Evolutionary conservation across 2,888 invertebrate species (phyloP).

Genomic region (Camponotus fellah): DNA sequence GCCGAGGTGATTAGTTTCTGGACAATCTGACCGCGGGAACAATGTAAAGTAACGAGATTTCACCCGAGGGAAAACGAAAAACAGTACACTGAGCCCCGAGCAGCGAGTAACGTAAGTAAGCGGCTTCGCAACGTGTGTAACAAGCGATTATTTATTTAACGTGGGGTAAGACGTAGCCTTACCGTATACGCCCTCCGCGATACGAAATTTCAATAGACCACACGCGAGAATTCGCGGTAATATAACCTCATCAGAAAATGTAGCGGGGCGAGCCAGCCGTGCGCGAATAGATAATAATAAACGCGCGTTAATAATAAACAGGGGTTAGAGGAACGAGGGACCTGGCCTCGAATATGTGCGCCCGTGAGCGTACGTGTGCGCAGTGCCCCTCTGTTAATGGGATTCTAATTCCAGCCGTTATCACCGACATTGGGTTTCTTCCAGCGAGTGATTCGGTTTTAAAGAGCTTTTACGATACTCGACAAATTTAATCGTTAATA

Average conservation of each 20-base stretch:
- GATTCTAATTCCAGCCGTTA: slow-evolving; percentile 34
- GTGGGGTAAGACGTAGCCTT: slow-evolving; percentile 36
- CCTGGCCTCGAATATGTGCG: slow-evolving; percentile 11
- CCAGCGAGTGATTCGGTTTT: not conserved
- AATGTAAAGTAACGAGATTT: slow-evolving; percentile 54
- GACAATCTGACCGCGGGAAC: slow-evolving; percentile 44
- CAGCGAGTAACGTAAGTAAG: slow-evolving; percentile 45
- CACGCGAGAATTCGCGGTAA: slow-evolving; percentile 66
- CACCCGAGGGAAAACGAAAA: slow-evolving; percentile 51
- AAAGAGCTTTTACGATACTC: not conserved
- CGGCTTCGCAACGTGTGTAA: slow-evolving; percentile 39
- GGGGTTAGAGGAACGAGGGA: slow-evolving; percentile 53
- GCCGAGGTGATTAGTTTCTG: slow-evolving; percentile 26
- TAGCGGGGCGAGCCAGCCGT: slow-evolving; percentile 69
- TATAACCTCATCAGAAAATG: slow-evolving; percentile 74
- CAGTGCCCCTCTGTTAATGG: not conserved
- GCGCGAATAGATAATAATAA: slow-evolving; percentile 76
- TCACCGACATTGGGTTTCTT: slow-evolving; percentile 31
- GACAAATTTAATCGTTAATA: not conserved
- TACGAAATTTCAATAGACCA: slow-evolving; percentile 60
- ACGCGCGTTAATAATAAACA: slow-evolving; percentile 56
- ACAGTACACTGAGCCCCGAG: slow-evolving; percentile 28
- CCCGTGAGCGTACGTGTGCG: not conserved
- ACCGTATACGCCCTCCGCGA: slow-evolving; percentile 16
- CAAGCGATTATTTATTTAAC: slow-evolving; percentile 61